These are phyloP conservation scores for Megaceryle maxima DNA, from an alignment of 2,113 vertebrate species.

Conservation along the genomic window DNA sequence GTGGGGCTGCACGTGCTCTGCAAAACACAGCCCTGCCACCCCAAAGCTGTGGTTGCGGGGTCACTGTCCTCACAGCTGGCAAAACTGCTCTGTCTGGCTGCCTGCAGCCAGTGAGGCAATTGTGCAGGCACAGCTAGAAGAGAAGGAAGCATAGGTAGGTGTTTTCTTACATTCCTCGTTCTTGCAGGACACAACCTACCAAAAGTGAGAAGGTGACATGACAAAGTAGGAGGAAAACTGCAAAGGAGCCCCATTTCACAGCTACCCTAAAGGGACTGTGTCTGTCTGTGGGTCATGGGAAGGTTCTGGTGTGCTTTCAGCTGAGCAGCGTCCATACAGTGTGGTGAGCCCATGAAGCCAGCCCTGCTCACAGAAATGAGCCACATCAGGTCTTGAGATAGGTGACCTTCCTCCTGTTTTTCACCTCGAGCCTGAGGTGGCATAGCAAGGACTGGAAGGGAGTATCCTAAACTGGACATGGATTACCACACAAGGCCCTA, in stretches of 20 bases:
- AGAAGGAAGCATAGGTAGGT: neutral
- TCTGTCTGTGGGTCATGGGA: neutral
- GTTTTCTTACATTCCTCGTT: neutral
- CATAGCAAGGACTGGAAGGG: neutral
- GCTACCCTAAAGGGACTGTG: neutral
- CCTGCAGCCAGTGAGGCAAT: neutral
- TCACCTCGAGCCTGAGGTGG: neutral
- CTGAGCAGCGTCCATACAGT: neutral
- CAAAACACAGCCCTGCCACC: neutral
- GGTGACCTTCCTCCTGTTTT: neutral
- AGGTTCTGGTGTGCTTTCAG: neutral
- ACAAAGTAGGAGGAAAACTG: neutral
- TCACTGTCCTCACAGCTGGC: neutral
- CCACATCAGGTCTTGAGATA: neutral
- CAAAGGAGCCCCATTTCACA: neutral
- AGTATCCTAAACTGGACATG: neutral
- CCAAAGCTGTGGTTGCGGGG: neutral
- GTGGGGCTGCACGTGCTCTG: conserved; percentile 24
- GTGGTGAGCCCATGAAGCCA: neutral
- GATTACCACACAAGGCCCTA: neutral
- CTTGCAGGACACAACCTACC: neutral
- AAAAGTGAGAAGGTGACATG: neutral
- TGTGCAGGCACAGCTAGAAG: neutral
- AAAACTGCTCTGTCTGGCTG: neutral
- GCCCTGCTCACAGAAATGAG: neutral